These are phyloP conservation scores for Drosophila insularis DNA, from an alignment of 1,140 invertebrate genomes.

Conservation along the genomic window DNA sequence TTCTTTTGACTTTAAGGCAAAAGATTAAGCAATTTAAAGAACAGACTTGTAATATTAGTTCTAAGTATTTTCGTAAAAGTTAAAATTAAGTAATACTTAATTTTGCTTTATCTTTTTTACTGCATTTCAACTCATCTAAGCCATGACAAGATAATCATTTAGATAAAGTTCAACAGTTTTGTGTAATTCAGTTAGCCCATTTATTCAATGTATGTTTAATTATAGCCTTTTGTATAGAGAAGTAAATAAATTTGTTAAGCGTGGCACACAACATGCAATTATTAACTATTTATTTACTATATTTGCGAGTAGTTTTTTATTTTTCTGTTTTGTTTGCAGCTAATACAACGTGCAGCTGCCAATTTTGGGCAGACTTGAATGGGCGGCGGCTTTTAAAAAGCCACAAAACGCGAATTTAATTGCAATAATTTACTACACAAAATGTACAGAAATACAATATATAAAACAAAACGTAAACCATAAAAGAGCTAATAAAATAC, in stretches of 20 bases:
- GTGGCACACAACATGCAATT: slow-evolving; percentile 62
- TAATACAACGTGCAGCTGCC: slow-evolving; percentile 40
- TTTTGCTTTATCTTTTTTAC: too few relatives aligned
- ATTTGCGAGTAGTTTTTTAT: background rate
- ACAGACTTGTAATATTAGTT: too few relatives aligned
- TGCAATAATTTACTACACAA: slow-evolving; percentile 74
- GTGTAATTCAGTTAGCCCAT: slow-evolving; percentile 21
- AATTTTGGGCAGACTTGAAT: slow-evolving; percentile 25
- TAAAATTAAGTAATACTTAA: too few relatives aligned
- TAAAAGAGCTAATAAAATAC: slow-evolving; percentile 73
- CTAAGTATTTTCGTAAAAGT: too few relatives aligned
- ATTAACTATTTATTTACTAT: slow-evolving; percentile 66
- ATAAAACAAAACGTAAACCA: slow-evolving; percentile 63
- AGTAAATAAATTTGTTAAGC: slow-evolving; percentile 45
- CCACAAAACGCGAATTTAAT: slow-evolving; percentile 70
- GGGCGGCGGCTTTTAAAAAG: slow-evolving; percentile 68
- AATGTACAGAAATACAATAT: slow-evolving; percentile 25
- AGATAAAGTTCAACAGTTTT: background rate
- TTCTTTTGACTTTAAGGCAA: too few relatives aligned
- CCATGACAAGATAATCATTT: background rate
- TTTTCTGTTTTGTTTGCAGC: slow-evolving; percentile 20
- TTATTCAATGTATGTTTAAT: slow-evolving; percentile 42
- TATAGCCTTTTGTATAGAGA: slow-evolving; percentile 20
- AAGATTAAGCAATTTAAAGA: too few relatives aligned
- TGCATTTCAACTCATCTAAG: too few relatives aligned